These are phyloP conservation scores for Orchesellides sinensis DNA, from an alignment of 2,888 invertebrate species.

Conservation along the genomic window DNA sequence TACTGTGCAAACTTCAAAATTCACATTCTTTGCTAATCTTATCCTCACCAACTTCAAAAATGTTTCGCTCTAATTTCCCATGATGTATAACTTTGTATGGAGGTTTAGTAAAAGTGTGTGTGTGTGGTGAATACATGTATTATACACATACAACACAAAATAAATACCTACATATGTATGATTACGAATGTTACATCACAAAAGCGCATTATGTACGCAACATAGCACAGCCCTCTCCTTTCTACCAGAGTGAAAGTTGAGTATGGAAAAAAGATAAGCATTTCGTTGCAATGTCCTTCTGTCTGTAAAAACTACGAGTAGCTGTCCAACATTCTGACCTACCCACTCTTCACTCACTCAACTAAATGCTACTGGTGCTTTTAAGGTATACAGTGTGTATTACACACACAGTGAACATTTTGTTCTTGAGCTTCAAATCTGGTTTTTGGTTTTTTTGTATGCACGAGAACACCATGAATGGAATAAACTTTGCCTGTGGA, in stretches of 20 bases:
- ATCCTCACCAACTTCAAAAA: background rate
- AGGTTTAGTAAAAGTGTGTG: background rate
- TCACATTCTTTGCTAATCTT: too few relatives aligned
- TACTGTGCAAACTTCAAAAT: too few relatives aligned
- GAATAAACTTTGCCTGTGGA: slow-evolving; percentile 51
- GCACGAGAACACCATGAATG: slow-evolving; percentile 54
- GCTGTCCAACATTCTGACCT: slow-evolving; percentile 46
- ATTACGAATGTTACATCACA: background rate
- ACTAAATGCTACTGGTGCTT: too few relatives aligned
- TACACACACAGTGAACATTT: too few relatives aligned
- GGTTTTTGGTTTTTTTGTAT: slow-evolving; percentile 21
- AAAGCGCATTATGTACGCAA: slow-evolving; percentile 21
- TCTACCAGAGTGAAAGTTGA: slow-evolving; percentile 38
- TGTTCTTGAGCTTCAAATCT: too few relatives aligned
- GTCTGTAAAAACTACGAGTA: slow-evolving; percentile 4
- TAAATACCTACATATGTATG: background rate
- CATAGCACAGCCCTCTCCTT: slow-evolving; percentile 43
- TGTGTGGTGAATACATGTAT: background rate
- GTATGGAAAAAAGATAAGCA: slow-evolving; percentile 42
- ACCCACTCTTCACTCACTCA: too few relatives aligned
- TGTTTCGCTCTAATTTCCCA: background rate
- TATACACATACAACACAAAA: background rate
- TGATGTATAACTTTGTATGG: background rate
- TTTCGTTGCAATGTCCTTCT: slow-evolving; percentile 16
- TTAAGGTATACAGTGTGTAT: too few relatives aligned